phyloP scores from a whole-genome alignment of 2,113 vertebrate species.

The Tauraco erythrolophus region DNA sequence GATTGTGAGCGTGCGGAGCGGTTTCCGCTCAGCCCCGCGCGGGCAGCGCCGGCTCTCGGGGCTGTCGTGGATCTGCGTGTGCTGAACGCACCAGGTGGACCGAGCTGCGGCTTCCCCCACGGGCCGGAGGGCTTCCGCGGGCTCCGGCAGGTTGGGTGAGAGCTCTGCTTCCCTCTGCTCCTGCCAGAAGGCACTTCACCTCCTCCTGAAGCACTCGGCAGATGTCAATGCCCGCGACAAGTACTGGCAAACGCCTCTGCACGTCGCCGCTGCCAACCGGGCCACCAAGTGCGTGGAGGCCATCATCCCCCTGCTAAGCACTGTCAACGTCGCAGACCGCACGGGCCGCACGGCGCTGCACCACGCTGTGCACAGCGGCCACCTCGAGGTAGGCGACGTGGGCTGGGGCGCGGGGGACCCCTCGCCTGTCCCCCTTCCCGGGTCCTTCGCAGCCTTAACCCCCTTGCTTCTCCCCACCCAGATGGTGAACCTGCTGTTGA shows the following conservation, averaged over 20 bases:
- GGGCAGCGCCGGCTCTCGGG: neutral
- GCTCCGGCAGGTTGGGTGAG: accelerated
- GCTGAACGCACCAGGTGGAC: neutral
- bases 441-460: too few species aligned
- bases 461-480: conserved; percentile 29
- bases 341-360: conserved; percentile 92
- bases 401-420: accelerated
- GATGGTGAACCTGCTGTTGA: conserved; percentile 93
- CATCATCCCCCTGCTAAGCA: conserved; percentile 86
- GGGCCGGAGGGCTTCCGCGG: neutral
- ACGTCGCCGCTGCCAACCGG: conserved; percentile 92
- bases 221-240: conserved; percentile 91
- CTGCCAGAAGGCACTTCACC: conserved; percentile 85
- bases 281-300: conserved; percentile 87
- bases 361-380: conserved; percentile 91
- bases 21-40: neutral
- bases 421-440: neutral
- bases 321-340: conserved; percentile 87
- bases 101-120: neutral
- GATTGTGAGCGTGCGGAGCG: neutral
- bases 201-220: conserved; percentile 89
- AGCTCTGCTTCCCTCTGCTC: neutral
- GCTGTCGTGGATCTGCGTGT: neutral
- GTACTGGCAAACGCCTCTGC: conserved; percentile 91
- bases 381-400: conserved; percentile 80